Conservation (phyloP, 2,888 invertebrate genomes). For the Sceliomorpha sp. region DNA sequence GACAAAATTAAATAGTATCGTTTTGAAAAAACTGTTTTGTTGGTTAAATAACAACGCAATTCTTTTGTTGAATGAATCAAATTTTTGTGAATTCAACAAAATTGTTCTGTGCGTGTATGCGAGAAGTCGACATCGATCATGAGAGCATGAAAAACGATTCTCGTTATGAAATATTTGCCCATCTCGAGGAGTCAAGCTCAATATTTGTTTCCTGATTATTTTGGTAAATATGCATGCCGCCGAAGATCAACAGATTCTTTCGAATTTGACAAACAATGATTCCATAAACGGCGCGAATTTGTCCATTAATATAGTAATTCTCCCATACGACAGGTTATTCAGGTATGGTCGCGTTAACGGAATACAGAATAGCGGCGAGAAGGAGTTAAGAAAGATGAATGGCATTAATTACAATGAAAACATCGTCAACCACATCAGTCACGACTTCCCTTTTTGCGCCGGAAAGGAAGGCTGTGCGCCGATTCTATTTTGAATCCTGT, state of each 20-base stretch:
- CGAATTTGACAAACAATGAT: constrained; percentile 37
- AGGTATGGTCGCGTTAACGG: constrained; percentile 41
- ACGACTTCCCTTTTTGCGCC: constrained; percentile 53
- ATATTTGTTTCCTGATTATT: constrained; percentile 29
- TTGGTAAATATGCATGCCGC: constrained; percentile 20
- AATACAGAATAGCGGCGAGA: constrained; percentile 49
- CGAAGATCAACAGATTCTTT: constrained; percentile 29
- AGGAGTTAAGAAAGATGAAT: constrained; percentile 53
- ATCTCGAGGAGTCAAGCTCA: not conserved
- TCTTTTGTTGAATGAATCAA: too few species aligned
- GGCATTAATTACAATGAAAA: constrained; percentile 74
- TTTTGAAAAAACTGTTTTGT: too few species aligned
- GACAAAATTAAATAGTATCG: too few species aligned
- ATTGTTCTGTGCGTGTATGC: too few species aligned
- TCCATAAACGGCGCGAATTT: constrained; percentile 31
- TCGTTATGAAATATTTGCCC: not conserved
- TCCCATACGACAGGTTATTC: constrained; percentile 51
- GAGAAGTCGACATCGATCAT: too few species aligned
- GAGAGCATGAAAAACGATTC: too few species aligned
- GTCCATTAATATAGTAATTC: constrained; percentile 50
- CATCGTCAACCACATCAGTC: constrained; percentile 68
- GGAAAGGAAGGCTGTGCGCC: constrained; percentile 48
- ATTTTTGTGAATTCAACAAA: too few species aligned
- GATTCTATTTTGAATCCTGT: constrained; percentile 77
- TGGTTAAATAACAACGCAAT: too few species aligned